phyloP scores from a whole-genome alignment of 2,888 invertebrate species.

The Mystacides longicornis region DNA sequence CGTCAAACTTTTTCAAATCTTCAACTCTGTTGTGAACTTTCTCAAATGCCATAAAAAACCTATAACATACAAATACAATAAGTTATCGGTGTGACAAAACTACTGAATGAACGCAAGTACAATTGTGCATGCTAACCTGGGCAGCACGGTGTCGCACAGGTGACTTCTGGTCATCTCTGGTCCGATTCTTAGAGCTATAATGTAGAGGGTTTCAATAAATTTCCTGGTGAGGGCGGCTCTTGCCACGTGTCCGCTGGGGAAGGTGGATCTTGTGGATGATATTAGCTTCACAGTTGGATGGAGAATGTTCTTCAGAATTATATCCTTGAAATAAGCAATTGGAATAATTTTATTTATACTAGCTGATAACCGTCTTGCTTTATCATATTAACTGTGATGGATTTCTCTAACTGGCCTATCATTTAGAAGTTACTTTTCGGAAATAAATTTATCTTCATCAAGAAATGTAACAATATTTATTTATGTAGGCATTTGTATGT shows the following conservation, averaged over 20 bases:
- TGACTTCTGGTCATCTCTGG: constrained; percentile 71
- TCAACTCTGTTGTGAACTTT: constrained; percentile 55
- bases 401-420: neutral
- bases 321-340: constrained; percentile 56
- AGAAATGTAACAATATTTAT: neutral
- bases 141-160: constrained; percentile 60
- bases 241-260: constrained; percentile 73
- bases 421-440: too few relatives aligned
- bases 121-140: constrained; percentile 32
- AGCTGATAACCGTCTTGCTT: neutral
- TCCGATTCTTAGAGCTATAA: constrained; percentile 69
- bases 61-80: constrained; percentile 32
- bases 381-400: too few relatives aligned
- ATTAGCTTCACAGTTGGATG: constrained; percentile 75
- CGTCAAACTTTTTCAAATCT: constrained; percentile 44
- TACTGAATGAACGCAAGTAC: neutral
- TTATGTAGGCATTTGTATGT: neutral
- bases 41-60: constrained; percentile 77
- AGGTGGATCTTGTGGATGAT: constrained; percentile 69
- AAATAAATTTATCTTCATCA: neutral
- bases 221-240: constrained; percentile 73
- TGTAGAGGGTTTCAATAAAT: constrained; percentile 72
- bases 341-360: neutral
- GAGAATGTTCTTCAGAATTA: constrained; percentile 73
- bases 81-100: neutral